Percentiles rank a stretch among this genome's conserved stretches.
phyloP scores from a whole-genome alignment of 2,888 invertebrate genomes.

The Ennomos erosarius region DNA sequence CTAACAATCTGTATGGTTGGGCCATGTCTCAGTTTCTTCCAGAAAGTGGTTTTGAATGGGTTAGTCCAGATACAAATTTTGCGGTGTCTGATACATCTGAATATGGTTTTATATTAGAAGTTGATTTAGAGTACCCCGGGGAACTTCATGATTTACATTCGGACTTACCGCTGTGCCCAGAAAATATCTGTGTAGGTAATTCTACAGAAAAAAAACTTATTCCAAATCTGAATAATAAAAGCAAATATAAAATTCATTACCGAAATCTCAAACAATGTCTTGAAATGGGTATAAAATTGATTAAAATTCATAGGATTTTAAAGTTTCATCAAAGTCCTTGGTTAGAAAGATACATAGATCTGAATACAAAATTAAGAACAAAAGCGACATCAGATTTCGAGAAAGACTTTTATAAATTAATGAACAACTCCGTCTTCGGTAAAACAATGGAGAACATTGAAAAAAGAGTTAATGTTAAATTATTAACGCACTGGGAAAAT shows the following conservation, averaged over 20 bases:
- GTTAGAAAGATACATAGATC: constrained; percentile 26
- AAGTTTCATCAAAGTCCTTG: constrained; percentile 31
- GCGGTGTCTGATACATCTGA: constrained; percentile 17
- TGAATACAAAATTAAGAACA: constrained; percentile 15
- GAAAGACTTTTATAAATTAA: constrained; percentile 28
- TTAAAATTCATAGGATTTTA: constrained; percentile 33
- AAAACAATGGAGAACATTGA: constrained; percentile 28
- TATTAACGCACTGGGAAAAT: constrained; percentile 14
- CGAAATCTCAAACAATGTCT: constrained; percentile 34
- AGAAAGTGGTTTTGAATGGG: constrained; percentile 21
- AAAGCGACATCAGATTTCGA: constrained; percentile 23
- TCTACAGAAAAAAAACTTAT: constrained; percentile 28
- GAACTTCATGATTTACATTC: constrained; percentile 26
- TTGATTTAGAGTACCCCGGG: constrained; percentile 38
- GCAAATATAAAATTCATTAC: neutral
- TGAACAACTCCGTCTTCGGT: constrained; percentile 31
- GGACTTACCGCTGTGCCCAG: constrained; percentile 26
- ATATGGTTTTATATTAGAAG: constrained; percentile 33
- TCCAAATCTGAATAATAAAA: constrained; percentile 39
- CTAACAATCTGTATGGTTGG: constrained; percentile 35
- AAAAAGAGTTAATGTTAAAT: constrained; percentile 21
- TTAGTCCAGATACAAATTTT: constrained; percentile 13
- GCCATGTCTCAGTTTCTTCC: constrained; percentile 29
- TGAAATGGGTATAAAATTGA: constrained; percentile 29
- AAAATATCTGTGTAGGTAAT: constrained; percentile 19